These are phyloP conservation scores for Balanococcus diminutus DNA, from an alignment of 2,888 invertebrate species.

Conservation along the genomic window DNA sequence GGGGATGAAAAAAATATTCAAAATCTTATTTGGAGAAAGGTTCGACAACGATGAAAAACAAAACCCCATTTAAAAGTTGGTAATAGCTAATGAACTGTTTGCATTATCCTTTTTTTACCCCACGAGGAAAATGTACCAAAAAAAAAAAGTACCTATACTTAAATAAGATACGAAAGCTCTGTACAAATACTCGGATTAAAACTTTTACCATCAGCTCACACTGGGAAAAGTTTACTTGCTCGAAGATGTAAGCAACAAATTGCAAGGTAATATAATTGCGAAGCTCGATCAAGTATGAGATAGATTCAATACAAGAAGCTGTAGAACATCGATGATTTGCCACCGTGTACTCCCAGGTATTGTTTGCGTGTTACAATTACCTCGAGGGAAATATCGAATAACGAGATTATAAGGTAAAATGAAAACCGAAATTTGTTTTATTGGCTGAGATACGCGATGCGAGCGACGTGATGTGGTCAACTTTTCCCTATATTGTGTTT, in stretches of 20 bases:
- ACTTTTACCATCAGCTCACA: no score
- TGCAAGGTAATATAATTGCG: background rate
- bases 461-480: background rate
- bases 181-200: no score
- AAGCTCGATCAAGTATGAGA: background rate
- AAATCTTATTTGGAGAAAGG: no score
- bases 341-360: background rate
- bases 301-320: background rate
- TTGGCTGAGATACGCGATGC: background rate
- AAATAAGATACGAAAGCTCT: no score
- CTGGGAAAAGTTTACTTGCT: background rate
- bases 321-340: background rate
- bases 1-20: no score
- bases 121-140: no score
- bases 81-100: no score
- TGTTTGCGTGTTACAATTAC: background rate
- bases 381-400: background rate
- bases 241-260: background rate
- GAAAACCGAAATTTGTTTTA: slow-evolving; percentile 8
- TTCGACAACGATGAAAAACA: no score
- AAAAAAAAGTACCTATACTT: no score
- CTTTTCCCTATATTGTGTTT: background rate
- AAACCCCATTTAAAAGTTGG: no score
- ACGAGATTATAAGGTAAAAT: slow-evolving; percentile 32
- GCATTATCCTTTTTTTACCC: no score